These are phyloP conservation scores for Lates calcarifer DNA, from an alignment of 2,113 vertebrate species.

Conservation along the genomic window DNA sequence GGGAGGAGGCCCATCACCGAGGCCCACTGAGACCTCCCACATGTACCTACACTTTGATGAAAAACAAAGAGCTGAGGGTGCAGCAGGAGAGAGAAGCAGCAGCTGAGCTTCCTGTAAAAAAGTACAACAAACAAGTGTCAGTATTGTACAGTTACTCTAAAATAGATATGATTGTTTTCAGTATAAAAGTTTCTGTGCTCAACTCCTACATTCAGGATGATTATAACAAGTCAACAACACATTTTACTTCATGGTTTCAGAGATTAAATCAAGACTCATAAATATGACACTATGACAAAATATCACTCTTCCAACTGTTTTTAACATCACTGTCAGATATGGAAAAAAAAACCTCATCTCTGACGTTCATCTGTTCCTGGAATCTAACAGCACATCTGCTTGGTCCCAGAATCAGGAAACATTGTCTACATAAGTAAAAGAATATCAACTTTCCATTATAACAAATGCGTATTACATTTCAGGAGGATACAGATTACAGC, in stretches of 20 bases:
- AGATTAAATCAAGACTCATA: not conserved
- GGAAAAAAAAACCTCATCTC: not conserved
- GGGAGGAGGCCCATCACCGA: conserved; percentile 19
- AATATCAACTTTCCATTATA: conserved; percentile 25
- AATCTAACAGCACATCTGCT: not conserved
- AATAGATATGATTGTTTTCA: not conserved
- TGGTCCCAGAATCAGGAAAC: not conserved
- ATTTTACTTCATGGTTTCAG: not conserved
- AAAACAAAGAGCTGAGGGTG: conserved; percentile 39
- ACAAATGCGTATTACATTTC: conserved; percentile 26
- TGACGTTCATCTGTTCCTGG: not conserved
- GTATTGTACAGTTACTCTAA: not conserved
- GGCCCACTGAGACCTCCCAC: conserved; percentile 47
- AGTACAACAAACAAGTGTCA: not conserved
- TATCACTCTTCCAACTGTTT: not conserved
- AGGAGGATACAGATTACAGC: not conserved
- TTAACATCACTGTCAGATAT: not conserved
- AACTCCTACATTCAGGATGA: not conserved
- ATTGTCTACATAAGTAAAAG: not conserved
- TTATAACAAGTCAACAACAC: too few relatives aligned
- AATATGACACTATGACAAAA: not conserved
- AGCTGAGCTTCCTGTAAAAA: conserved; percentile 14
- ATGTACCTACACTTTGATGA: conserved; percentile 39
- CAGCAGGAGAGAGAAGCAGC: conserved; percentile 19
- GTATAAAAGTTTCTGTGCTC: not conserved